Base-by-base conservation (phyloP, 2,797 vertebrate genomes). In the Hephaestus fuliginosus region DNA sequence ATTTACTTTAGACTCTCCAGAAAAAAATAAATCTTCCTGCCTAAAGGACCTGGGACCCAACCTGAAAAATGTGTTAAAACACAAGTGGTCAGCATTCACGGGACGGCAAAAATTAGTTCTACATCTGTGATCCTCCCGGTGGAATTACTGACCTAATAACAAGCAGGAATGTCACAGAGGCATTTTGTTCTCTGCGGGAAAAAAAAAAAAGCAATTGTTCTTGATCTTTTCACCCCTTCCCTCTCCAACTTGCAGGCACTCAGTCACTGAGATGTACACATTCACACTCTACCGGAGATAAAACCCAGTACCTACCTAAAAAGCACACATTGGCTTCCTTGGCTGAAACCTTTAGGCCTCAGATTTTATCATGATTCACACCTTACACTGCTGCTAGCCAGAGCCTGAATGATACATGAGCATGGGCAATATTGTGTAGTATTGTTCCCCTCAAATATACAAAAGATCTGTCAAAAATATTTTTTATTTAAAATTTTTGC, bases 91-190 rank as follows among this genome's bases (percentile, higher is more conserved):
- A 93, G 86, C 89, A 87, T 86, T 84, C 81, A 82, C 58, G 43
- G 73, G 81, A 81, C n/a, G 10, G 61, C 30, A 70, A 83, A 80
- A 89, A 92, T 88, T 48, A 76, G 90, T 83, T 80, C 62, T 84
- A 83, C 85, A 81, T 91, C 90, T 87, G 85, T 82, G 85, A 91
- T 87, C 76, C 63, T 93, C 92, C 88, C 88, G 0, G 58, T 63
- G 86, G 91, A 93, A 71, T 90, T 53, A 85, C 81, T 92, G 88
- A 92, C 92, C 92, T 92, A 92, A 92, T 90, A 94, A 92, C 90
- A 93, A 86, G 82, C 78, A 76, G 76, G 74, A 88, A 88, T 87
- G 86, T 91, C 90, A 89, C 61, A 68, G 48, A 78, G 75, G 70
- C 80, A 62, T 86, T 89, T 87, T 78, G 79, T 87, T 88, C 87